phyloP scores from a whole-genome alignment of 2,888 invertebrate species.

The Desoria tigrina region DNA sequence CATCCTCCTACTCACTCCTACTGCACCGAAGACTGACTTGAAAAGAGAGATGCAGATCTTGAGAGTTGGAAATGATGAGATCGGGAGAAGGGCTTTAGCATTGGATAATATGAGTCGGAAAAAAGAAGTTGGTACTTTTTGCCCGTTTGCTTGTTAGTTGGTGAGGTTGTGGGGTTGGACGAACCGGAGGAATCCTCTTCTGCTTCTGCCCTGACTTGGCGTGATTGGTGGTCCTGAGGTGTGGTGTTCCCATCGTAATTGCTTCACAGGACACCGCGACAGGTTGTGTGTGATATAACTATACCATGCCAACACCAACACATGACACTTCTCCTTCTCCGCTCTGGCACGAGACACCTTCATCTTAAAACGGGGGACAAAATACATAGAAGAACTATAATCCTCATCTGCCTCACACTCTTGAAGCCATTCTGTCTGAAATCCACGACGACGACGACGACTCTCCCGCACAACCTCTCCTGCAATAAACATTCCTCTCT shows the following conservation, averaged over 20 bases:
- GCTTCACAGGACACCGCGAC: constrained; percentile 54
- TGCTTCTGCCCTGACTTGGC: constrained; percentile 38
- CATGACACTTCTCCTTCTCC: constrained; percentile 52
- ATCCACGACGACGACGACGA: background rate
- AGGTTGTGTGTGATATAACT: constrained; percentile 52
- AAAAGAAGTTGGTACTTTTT: constrained; percentile 10
- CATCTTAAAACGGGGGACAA: constrained; percentile 14
- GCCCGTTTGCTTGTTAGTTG: constrained; percentile 5
- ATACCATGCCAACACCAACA: constrained; percentile 49
- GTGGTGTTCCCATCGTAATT: constrained; percentile 52
- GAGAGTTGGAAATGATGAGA: constrained; percentile 11
- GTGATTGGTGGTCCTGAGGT: constrained; percentile 54
- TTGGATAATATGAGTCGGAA: background rate
- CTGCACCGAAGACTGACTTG: constrained; percentile 12
- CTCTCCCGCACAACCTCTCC: background rate
- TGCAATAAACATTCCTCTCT: constrained; percentile 1
- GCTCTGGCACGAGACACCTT: constrained; percentile 44
- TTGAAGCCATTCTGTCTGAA: background rate
- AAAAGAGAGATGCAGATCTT: constrained; percentile 23
- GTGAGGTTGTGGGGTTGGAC: constrained; percentile 13
- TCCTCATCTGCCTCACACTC: background rate
- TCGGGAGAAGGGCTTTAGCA: background rate
- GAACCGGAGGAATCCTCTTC: constrained; percentile 26
- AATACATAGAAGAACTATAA: too few relatives aligned
- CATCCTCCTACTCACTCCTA: constrained; percentile 11